Conservation (phyloP, 1,140 invertebrate genomes). For the Brachionus paranguensis region DNA sequence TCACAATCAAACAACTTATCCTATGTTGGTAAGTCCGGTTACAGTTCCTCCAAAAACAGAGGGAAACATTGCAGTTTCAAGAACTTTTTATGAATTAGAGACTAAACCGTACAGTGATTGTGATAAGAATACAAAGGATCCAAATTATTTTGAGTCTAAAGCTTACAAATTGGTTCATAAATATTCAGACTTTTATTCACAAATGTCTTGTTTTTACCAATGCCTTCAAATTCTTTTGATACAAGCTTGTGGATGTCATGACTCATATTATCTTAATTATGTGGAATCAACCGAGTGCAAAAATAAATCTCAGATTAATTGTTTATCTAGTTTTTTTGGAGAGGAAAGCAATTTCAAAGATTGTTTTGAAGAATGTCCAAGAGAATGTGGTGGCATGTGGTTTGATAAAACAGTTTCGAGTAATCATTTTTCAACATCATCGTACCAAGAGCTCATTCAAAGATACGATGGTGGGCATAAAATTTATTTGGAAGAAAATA, state of each 20-base stretch:
- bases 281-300: background rate
- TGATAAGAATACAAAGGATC: background rate
- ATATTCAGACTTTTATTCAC: background rate
- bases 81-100: background rate
- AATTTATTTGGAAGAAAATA: background rate
- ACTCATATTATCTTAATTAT: background rate
- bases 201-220: background rate
- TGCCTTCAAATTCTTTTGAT: background rate
- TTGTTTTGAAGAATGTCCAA: background rate
- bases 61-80: background rate
- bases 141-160: background rate
- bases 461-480: background rate
- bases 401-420: background rate
- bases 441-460: background rate
- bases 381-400: background rate
- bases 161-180: background rate
- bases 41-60: background rate
- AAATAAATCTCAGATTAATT: background rate
- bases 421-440: background rate
- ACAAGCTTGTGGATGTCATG: background rate
- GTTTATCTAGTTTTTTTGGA: background rate
- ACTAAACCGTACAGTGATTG: background rate
- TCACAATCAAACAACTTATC: background rate
- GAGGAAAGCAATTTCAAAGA: background rate
- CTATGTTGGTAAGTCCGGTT: background rate